phyloP scores from a whole-genome alignment of 2,113 vertebrate genomes.

The Herpailurus yagouaroundi region DNA sequence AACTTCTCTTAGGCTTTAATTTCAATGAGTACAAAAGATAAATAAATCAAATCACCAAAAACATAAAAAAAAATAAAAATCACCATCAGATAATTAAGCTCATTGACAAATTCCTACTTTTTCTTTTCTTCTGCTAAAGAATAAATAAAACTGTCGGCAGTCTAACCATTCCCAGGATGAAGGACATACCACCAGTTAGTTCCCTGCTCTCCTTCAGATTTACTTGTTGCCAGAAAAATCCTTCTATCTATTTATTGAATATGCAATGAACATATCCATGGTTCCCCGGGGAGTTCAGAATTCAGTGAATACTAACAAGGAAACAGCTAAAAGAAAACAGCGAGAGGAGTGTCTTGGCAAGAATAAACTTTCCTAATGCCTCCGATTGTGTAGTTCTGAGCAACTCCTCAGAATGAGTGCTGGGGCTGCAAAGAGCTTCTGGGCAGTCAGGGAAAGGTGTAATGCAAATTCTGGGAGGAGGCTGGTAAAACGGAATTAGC shows the following conservation, averaged over 20 bases:
- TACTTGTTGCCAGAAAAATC: background rate
- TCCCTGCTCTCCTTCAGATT: background rate
- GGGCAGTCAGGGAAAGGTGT: too few species aligned
- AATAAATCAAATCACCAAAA: background rate
- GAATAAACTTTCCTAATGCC: background rate
- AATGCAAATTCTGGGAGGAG: background rate
- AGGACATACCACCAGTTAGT: accelerated
- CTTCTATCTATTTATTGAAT: background rate
- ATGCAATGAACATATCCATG: background rate
- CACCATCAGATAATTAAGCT: background rate
- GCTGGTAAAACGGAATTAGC: background rate
- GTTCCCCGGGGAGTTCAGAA: background rate
- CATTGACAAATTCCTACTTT: background rate
- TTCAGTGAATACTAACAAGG: background rate
- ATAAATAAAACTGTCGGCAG: background rate
- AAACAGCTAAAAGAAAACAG: background rate
- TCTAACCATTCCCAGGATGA: background rate
- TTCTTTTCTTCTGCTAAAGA: background rate
- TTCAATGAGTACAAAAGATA: background rate
- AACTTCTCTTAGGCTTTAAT: background rate
- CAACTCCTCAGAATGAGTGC: accelerated
- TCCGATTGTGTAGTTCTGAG: background rate
- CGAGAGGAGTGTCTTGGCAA: background rate
- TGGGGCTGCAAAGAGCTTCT: accelerated
- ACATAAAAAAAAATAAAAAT: too few species aligned